These are phyloP conservation scores for Leptobrachium ailaonicum DNA, from an alignment of 2,113 vertebrate genomes.

Conservation along the genomic window DNA sequence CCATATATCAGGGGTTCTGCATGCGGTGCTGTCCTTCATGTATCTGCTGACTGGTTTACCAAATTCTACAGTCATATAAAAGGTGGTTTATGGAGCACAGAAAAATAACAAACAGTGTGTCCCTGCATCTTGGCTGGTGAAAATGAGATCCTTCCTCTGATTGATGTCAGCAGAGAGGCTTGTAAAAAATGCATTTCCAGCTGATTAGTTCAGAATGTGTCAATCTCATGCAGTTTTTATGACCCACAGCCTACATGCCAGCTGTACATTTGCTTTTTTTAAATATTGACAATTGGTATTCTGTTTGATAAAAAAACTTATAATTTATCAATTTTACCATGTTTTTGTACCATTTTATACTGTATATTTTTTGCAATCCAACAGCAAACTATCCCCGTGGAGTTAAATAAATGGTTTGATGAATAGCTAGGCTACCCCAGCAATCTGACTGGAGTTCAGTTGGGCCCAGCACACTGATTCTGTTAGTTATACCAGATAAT, in stretches of 20 bases:
- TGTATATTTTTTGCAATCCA: background rate
- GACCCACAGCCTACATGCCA: conserved; percentile 73
- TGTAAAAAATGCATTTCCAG: conserved; percentile 82
- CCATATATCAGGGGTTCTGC: background rate
- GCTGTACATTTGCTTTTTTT: conserved; percentile 73
- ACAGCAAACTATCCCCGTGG: conserved; percentile 15
- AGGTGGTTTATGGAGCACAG: conserved; percentile 21
- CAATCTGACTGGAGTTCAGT: conserved; percentile 54
- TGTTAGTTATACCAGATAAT: conserved; percentile 58
- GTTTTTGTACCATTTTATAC: too few relatives aligned
- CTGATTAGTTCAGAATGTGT: conserved; percentile 83
- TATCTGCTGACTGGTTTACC: background rate
- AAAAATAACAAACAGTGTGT: conserved; percentile 73
- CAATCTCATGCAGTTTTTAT: conserved; percentile 75
- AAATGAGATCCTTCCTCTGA: conserved; percentile 80
- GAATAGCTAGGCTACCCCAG: conserved; percentile 54
- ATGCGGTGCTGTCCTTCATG: background rate
- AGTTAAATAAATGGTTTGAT: conserved; percentile 56
- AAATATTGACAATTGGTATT: too few relatives aligned
- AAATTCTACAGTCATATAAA: too few relatives aligned
- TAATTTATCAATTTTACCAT: too few relatives aligned
- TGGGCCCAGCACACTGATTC: conserved; percentile 55
- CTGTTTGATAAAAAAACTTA: too few relatives aligned
- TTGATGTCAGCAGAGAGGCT: conserved; percentile 74
- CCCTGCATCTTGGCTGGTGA: conserved; percentile 70